Evolutionary conservation across 2,113 vertebrate genomes (phyloP), one percentile per base, ranked within the genome.

Genomic region (Podarcis raffonei): DNA sequence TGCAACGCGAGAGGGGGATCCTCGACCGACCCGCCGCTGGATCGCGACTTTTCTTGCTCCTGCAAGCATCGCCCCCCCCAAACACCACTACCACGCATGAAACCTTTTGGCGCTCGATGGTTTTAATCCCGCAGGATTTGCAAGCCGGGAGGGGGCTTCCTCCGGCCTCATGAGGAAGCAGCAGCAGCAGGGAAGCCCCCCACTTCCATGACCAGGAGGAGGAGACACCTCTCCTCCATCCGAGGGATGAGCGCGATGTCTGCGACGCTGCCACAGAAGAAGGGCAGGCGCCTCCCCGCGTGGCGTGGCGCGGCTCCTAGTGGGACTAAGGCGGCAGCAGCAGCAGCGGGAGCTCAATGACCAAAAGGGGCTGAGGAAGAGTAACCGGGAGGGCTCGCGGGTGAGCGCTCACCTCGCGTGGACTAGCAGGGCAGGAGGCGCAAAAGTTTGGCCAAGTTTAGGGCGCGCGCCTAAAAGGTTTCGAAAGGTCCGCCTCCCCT

Each of bases 121-220:
- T 71, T 25, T 57, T 78, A 71, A 82, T 20, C n/a, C 37, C 3
- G 32, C 5, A 5, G 66, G 22, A 59, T 72, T n/a, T 30, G 84
- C 92, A 32, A 77, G 68, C 68, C 68, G 53, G 30, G 77, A 57
- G 42, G 75, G 68, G 69, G 68, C 69, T 15, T 15, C 72, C 13
- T 5, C 72, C 25, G 23, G 53, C 75, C 71, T 85, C 77, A 32
- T 57, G 87, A 53, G 89, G 91, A 83, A 91, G 89, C 86, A 74
- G 72, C 72, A 18, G 48, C 72, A 18, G 48, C 48, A 53, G 48
- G 16, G 13, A 90, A 90, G 79, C 87, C 91, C 87, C 92, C 88
- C 89, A 91, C 89, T 87, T 48, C 22, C 85, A 6, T 32, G 32
- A 18, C n/a, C 2, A 42, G 30, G 76, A 48, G 37, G 11, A 18